Percentiles rank a stretch among this genome's conserved stretches.
These are phyloP conservation scores for Platypus cylindrus DNA, from an alignment of 2,888 invertebrate species.

Conservation along the genomic window DNA sequence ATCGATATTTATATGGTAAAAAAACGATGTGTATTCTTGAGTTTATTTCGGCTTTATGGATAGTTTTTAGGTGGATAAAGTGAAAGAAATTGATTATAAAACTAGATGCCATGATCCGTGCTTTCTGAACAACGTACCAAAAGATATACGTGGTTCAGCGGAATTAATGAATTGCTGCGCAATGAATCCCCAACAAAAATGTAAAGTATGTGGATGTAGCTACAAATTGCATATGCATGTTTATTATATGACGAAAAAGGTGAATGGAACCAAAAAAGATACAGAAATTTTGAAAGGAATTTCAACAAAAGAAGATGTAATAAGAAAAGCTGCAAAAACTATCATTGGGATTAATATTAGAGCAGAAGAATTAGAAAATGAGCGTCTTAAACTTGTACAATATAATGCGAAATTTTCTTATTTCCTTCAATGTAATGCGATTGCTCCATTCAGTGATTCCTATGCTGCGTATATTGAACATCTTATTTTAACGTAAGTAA, in stretches of 20 bases:
- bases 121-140: slow-evolving; percentile 25
- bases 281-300: slow-evolving; percentile 21
- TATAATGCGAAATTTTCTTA: slow-evolving; percentile 28
- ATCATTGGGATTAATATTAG: no score
- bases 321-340: slow-evolving; percentile 17
- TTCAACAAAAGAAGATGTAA: slow-evolving; percentile 18
- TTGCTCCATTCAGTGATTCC: slow-evolving; percentile 27
- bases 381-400: slow-evolving; percentile 22
- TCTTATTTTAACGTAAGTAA: slow-evolving; percentile 25
- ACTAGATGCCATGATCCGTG: slow-evolving; percentile 30
- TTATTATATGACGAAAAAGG: slow-evolving; percentile 27
- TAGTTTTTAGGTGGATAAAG: slow-evolving; percentile 21
- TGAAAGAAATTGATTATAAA: slow-evolving; percentile 26
- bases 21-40: no score
- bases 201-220: slow-evolving; percentile 24
- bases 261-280: slow-evolving; percentile 22
- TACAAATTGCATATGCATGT: slow-evolving; percentile 30
- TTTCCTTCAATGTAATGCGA: slow-evolving; percentile 28
- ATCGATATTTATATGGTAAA: slow-evolving; percentile 20
- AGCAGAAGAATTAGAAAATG: slow-evolving; percentile 24
- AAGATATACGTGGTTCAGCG: slow-evolving; percentile 27
- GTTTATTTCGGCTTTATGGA: background rate
- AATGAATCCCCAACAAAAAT: slow-evolving; percentile 21
- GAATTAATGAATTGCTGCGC: slow-evolving; percentile 25
- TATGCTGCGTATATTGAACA: slow-evolving; percentile 28